Percentiles rank a stretch among this genome's conserved stretches.
phyloP scores from a whole-genome alignment of 2,888 invertebrate species.

The Eustalomyia histrio region DNA sequence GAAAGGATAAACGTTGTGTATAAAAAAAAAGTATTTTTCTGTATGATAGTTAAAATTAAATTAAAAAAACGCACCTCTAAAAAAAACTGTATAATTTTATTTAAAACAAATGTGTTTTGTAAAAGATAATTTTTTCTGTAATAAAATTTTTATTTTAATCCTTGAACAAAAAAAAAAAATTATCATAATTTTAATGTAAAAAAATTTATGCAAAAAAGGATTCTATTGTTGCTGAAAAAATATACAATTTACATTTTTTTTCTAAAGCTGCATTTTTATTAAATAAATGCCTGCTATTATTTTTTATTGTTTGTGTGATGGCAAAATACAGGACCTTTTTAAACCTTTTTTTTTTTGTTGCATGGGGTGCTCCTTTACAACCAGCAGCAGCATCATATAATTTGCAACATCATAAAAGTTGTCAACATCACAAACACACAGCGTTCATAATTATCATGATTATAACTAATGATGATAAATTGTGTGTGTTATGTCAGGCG shows the following conservation, averaged over 20 bases:
- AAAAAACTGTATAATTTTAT: not conserved
- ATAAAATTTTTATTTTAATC: constrained; percentile 13
- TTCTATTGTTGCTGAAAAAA: constrained; percentile 10
- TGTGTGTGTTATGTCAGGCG: constrained; percentile 33
- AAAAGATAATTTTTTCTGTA: constrained; percentile 31
- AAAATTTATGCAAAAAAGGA: not conserved
- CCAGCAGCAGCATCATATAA: constrained; percentile 54
- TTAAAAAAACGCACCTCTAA: not conserved
- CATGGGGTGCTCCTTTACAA: not conserved
- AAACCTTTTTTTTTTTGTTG: constrained; percentile 25
- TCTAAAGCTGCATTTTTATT: constrained; percentile 22
- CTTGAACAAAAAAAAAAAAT: constrained; percentile 24
- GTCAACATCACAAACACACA: constrained; percentile 60
- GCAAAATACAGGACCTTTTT: constrained; percentile 29
- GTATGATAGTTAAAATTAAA: not conserved
- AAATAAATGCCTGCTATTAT: constrained; percentile 56
- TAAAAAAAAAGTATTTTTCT: not conserved
- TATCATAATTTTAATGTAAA: constrained; percentile 35
- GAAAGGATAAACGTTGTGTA: not conserved
- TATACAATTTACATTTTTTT: constrained; percentile 44
- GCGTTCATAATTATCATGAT: constrained; percentile 44
- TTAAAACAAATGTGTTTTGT: constrained; percentile 43
- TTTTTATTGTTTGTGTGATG: constrained; percentile 39
- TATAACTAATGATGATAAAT: constrained; percentile 52
- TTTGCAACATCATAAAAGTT: constrained; percentile 64